phyloP scores from a whole-genome alignment of 1,140 invertebrate genomes.

The Habropoda laboriosa region DNA sequence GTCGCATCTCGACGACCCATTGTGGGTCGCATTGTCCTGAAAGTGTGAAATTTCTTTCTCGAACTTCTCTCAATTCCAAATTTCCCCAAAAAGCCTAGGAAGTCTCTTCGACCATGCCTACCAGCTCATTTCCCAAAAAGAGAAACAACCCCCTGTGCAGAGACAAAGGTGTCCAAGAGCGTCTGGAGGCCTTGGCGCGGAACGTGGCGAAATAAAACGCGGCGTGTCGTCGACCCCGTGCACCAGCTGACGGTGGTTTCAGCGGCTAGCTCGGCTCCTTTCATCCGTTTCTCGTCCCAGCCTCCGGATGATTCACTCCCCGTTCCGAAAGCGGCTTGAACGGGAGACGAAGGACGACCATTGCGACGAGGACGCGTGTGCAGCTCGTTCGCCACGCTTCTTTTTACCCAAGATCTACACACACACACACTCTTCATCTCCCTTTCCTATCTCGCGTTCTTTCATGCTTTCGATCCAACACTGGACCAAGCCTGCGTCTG shows the following conservation, averaged over 20 bases:
- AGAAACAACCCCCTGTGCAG: not conserved
- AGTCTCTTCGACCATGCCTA: too few species aligned
- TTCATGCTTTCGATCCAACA: not conserved
- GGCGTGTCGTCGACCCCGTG: constrained; percentile 51
- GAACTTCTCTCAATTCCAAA: too few species aligned
- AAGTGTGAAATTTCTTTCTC: too few species aligned
- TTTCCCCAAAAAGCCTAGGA: too few species aligned
- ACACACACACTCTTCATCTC: too few species aligned
- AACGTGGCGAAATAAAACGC: constrained; percentile 37
- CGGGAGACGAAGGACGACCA: constrained; percentile 47
- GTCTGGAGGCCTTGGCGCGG: not conserved
- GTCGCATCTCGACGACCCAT: too few species aligned
- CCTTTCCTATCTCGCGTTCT: not conserved
- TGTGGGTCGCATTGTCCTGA: too few species aligned
- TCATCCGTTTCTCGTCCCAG: constrained; percentile 35
- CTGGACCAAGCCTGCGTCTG: too few species aligned
- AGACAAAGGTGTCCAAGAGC: constrained; percentile 12
- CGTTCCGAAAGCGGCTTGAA: constrained; percentile 37
- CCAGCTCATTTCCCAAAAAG: too few species aligned
- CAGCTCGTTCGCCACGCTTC: constrained; percentile 18
- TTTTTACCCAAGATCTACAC: too few species aligned
- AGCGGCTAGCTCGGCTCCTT: constrained; percentile 23
- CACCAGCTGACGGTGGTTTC: constrained; percentile 45
- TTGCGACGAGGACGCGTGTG: constrained; percentile 48
- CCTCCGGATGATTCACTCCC: constrained; percentile 42